These are phyloP conservation scores for Chromobotia macracanthus DNA, from an alignment of 2,797 vertebrate genomes.

Conservation along the genomic window DNA sequence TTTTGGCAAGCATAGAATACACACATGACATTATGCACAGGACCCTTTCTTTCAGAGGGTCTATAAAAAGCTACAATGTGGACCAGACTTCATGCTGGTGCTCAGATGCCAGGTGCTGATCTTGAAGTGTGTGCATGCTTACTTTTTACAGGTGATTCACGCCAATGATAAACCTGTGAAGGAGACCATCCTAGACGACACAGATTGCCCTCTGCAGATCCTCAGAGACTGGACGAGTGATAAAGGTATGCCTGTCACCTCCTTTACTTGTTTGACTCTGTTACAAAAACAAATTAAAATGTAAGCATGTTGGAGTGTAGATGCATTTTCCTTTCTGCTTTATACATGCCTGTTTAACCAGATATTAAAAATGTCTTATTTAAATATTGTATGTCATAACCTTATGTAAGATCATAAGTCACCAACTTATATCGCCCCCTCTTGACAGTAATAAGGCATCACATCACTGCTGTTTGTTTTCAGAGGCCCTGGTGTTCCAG, in stretches of 20 bases:
- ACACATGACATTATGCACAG: too few relatives aligned
- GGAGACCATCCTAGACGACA: constrained; percentile 89
- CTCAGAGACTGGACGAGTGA: constrained; percentile 96
- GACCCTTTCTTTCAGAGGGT: too few relatives aligned
- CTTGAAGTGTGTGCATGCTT: neutral
- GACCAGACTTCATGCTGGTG: too few relatives aligned
- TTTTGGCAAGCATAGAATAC: too few relatives aligned
- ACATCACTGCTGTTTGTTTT: neutral
- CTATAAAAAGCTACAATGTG: neutral
- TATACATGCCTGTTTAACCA: neutral
- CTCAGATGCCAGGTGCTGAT: neutral
- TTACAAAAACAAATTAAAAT: neutral
- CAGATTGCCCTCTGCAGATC: constrained; percentile 94
- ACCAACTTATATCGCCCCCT: constrained; percentile 12
- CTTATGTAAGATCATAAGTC: neutral
- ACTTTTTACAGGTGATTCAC: constrained; percentile 76
- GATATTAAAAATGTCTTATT: neutral
- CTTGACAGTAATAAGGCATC: neutral
- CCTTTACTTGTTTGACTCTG: neutral
- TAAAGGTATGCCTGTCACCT: constrained; percentile 78
- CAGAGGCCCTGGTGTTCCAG: constrained; percentile 91
- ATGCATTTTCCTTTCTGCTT: neutral
- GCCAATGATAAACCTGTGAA: constrained; percentile 90
- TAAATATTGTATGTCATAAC: neutral
- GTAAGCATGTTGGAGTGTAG: too few relatives aligned